These are phyloP conservation scores for Garra rufa DNA, from an alignment of 2,113 vertebrate genomes.

Conservation along the genomic window DNA sequence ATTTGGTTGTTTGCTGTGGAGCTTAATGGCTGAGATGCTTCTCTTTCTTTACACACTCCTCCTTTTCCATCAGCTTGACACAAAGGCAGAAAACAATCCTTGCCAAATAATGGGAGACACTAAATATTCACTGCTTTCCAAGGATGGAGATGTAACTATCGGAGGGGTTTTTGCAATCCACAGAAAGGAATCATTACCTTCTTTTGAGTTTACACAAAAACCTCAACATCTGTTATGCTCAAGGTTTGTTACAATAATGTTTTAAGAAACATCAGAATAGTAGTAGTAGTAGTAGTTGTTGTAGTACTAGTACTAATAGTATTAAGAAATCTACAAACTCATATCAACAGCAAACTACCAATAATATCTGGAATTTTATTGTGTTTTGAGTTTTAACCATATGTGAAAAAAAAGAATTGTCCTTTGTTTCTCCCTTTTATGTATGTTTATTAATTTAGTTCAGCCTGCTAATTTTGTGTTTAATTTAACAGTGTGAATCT, in stretches of 20 bases:
- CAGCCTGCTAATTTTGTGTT: background rate
- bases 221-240: background rate
- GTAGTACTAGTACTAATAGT: too few species aligned
- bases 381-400: background rate
- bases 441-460: background rate
- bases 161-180: background rate
- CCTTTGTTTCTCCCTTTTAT: background rate
- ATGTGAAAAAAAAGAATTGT: background rate
- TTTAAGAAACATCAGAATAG: too few species aligned
- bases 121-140: background rate
- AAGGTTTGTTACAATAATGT: background rate
- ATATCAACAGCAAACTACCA: background rate
- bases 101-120: background rate
- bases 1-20: background rate
- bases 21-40: background rate
- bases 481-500: slow-evolving; percentile 70
- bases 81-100: background rate
- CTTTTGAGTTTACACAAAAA: background rate
- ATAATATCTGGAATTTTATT: background rate
- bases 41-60: background rate
- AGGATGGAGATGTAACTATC: background rate
- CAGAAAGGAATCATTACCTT: background rate
- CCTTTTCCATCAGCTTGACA: background rate
- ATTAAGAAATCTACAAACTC: too few species aligned
- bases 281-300: too few species aligned